Evolutionary conservation across 2,888 invertebrate genomes (phyloP), one percentile per base, ranked within the genome.

Genomic region (Idaea straminata): DNA sequence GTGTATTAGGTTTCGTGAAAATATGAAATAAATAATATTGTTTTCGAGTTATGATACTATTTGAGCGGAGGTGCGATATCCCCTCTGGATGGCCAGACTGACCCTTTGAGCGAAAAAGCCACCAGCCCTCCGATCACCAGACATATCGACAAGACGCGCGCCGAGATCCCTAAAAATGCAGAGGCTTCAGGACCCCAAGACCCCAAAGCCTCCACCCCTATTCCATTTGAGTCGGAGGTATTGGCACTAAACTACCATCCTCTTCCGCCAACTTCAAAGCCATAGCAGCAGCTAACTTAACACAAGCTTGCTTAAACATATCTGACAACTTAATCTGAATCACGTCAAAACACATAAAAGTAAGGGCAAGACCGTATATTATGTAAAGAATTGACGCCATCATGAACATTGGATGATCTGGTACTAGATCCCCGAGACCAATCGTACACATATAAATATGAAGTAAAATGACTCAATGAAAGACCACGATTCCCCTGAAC

Each of bases 291-390:
- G 97, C 96, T 61, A 98, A 94, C 83, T 97, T 98, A 34, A 96
- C 96, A 78, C 96, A 97, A 0, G 97, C 97, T 72, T 96, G 95
- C 74, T 95, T 95, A 81, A 98, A 98, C 0, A 97, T 97, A 83
- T 97, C 95, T 61, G 96, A 96, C 60, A 95, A 77, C 82, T 95
- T 95, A 61, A 96, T 96, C 93, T 98, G 98, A 0, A 99, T 98
- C n/a, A 99, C 98, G 81, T 98, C 99, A 78, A 99, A 97, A 86
- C 98, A 98, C 98, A 99, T 99, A 74, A 99, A 98, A 63, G 99
- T 99, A 25, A 99, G 93, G 0, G 99, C 98, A 68, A 99, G 93
- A 6, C 99, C 99, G 78, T 99, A 97, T 34, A 99, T 96, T 65
- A 99, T 93, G 83, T 99, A 99, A 61, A 98, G 94, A 77, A 98